Evolutionary conservation across 2,888 invertebrate species (phyloP), one percentile per base, ranked within the genome.

Genomic region (Lasius platythorax): DNA sequence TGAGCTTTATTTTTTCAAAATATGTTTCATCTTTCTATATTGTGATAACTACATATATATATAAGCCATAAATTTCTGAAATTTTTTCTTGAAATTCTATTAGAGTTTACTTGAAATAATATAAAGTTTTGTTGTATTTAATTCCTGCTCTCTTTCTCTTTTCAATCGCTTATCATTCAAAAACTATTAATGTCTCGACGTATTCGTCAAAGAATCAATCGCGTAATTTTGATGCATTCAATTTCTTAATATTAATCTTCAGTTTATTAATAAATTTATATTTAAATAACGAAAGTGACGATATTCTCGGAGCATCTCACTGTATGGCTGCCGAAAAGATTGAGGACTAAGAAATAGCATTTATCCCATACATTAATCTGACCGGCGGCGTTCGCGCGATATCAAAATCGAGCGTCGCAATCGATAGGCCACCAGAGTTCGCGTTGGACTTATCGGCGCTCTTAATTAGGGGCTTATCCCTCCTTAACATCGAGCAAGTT

Each of bases 401-500:
- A 78, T 78, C n/a, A 68, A 70, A 68, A 58, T 79, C 58, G 68
- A 78, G n/a, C 15, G 40, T 68, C 68, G 50, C 40, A 53, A 78
- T 83, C 68, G 50, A 70, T 79, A 73, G 43, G 56, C 78, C 53
- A 74, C 56, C 40, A 79, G 72, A 56, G 28, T 56, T 66, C 74
- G 70, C 64, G 43, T 78, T 30, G 61, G 67, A 73, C 50, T 86
- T 83, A 81, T 86, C 81, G 79, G 46, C 37, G 70, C 72, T 70
- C 81, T 86, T 84, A 84, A 87, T 87, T 87, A 87, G 84, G 53
- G 63, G 66, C 79, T 87, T 86, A 84, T 86, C 84, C 46, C 72
- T 84, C 67, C 75, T 87, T 75, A 67, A 87, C 72, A 84, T 86
- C 87, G 87, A 46, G 67, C 53, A 73, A 78, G 84, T 86, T 81